A percentile compares a stretch with the other conserved stretches of the same genome.
phyloP scores from a whole-genome alignment of 2,113 vertebrate species.

The Eudorcas thomsonii region DNA sequence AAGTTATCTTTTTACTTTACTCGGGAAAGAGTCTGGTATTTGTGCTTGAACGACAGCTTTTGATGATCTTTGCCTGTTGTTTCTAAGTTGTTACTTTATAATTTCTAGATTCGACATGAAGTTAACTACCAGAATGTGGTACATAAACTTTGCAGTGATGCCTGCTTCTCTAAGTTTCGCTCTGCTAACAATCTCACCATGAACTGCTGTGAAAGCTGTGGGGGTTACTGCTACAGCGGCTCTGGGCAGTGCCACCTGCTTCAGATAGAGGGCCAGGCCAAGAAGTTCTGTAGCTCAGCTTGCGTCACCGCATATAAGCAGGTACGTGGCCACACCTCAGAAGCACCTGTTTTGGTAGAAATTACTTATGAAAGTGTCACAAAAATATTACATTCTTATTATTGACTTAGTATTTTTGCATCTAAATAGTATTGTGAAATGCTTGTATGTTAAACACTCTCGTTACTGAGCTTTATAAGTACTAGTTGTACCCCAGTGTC shows the following conservation, averaged over 20 bases:
- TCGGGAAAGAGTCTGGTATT: not conserved
- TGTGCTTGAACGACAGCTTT: not conserved
- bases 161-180: conserved; percentile 94
- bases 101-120: conserved; percentile 90
- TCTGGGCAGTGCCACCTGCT: conserved; percentile 88
- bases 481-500: not conserved
- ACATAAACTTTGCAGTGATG: conserved; percentile 94
- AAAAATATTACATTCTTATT: not conserved
- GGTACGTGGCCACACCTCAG: conserved; percentile 76
- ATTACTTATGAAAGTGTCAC: not conserved
- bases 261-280: conserved; percentile 87
- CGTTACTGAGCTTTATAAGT: not conserved
- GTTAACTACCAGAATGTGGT: conserved; percentile 92
- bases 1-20: conserved; percentile 67
- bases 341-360: not conserved
- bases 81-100: not conserved
- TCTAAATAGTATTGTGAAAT: not conserved
- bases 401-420: not conserved
- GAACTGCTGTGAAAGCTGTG: conserved; percentile 93
- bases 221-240: conserved; percentile 89
- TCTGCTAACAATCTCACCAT: conserved; percentile 91
- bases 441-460: not conserved
- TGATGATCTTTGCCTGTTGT: not conserved
- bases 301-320: conserved; percentile 91
- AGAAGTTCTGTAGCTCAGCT: conserved; percentile 89